These are phyloP conservation scores for Polymixis lichenea DNA, from an alignment of 2,888 invertebrate genomes.

Conservation along the genomic window DNA sequence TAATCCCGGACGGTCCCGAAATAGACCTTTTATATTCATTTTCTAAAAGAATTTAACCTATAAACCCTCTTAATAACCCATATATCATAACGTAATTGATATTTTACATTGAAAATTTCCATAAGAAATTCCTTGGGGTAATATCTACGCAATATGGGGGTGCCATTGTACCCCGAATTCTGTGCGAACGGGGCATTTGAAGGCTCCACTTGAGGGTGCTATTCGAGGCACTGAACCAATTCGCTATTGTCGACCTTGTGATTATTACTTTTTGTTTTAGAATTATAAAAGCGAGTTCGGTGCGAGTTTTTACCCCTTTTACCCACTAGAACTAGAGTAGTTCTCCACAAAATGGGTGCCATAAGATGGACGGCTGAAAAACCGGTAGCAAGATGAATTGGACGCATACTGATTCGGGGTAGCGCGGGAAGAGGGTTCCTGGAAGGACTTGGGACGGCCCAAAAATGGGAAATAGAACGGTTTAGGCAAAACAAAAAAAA, in stretches of 20 bases:
- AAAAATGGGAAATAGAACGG: too few species aligned
- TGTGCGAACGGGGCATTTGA: constrained; percentile 60
- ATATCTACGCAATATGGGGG: constrained; percentile 58
- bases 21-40: constrained; percentile 22
- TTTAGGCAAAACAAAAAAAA: too few species aligned
- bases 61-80: constrained; percentile 45
- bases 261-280: constrained; percentile 52
- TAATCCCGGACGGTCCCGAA: constrained; percentile 22
- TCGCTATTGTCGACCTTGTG: constrained; percentile 54
- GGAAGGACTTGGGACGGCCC: too few species aligned
- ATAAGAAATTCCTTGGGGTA: constrained; percentile 54
- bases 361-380: too few species aligned
- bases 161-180: constrained; percentile 59
- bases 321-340: not conserved
- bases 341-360: not conserved
- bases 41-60: constrained; percentile 48
- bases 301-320: constrained; percentile 36
- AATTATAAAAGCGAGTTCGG: constrained; percentile 29
- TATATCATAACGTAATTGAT: constrained; percentile 57
- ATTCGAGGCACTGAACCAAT: constrained; percentile 61
- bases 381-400: too few species aligned
- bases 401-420: too few species aligned
- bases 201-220: constrained; percentile 51
- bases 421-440: too few species aligned
- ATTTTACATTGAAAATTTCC: constrained; percentile 54